Evolutionary conservation across 2,888 invertebrate species (phyloP), one percentile per base, ranked within the genome.

Genomic region (Pyrrhia umbra): DNA sequence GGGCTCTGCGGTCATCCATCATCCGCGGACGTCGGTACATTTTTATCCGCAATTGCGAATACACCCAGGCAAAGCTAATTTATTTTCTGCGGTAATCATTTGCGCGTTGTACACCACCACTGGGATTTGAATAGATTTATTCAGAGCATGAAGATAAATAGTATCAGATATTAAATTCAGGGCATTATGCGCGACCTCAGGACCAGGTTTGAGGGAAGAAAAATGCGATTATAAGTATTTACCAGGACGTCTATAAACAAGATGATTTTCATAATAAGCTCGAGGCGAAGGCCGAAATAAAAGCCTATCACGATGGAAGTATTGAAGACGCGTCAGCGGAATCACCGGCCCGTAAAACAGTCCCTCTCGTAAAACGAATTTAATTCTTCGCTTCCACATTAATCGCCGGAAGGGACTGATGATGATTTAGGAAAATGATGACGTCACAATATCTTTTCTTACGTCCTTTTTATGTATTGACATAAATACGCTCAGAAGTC

Each of bases 281-380:
- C 75, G 63, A 59, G 51, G 54, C 70, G 60, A 49, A 64, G 73
- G 68, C 66, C 64, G 72, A 75, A 78, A 78, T 79, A 76, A 79
- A 79, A 81, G 79, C 79, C 74, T 81, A 80, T 83, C 78, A 65
- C 66, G 70, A 64, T 67, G 58, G 68, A 70, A 74, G 77, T 77
- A 85, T 82, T 71, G 78, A 57, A 75, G 80, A 61, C 72, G 72
- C 76, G 85, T 87, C 87, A 85, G 86, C 82, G 67, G 75, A 67
- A 57, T 77, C 74, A 79, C 64, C 58, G 66, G 71, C 68, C 80
- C 86, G 81, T 85, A 83, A 84, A 87, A 84, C 80, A 76, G 83
- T 78, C 80, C 82, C 79, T 68, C 80, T 86, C 86, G 82, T 83
- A 83, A 85, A 87, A 82, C 77, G 79, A 84, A 81, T 84, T 84